Conservation (phyloP, 64 coral and sea anemone genomes). For the Stichodactyla helianthus region DNA sequence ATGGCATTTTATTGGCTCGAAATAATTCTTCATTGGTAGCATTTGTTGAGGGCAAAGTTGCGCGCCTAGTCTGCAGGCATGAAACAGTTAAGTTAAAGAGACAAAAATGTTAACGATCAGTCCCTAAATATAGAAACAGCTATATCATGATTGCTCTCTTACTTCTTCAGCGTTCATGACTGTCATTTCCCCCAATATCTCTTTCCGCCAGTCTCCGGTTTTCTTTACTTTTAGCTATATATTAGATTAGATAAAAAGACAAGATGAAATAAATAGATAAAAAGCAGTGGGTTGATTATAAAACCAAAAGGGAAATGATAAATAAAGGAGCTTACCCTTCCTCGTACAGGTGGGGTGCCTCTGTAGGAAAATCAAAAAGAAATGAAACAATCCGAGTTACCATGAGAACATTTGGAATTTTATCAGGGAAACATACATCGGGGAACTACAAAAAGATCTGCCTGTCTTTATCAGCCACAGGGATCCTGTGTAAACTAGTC, state of each 20-base stretch:
- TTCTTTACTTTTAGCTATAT: conserved; percentile 77
- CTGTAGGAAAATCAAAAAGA: neutral
- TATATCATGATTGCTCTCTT: neutral
- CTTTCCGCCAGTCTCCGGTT: conserved; percentile 78
- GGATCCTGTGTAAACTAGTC: too few relatives aligned
- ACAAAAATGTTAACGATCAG: too few relatives aligned
- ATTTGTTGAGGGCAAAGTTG: neutral
- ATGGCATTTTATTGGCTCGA: neutral
- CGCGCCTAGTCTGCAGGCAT: neutral
- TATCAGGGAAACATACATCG: neutral
- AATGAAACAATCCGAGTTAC: neutral
- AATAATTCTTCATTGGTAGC: neutral
- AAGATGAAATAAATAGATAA: neutral
- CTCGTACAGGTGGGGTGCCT: conserved; percentile 19
- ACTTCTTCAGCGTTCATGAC: conserved; percentile 94
- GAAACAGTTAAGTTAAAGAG: neutral
- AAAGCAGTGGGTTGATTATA: neutral
- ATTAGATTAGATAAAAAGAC: neutral
- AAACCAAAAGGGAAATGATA: neutral
- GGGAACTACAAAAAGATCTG: too few relatives aligned
- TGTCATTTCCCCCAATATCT: conserved; percentile 85
- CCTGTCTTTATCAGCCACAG: too few relatives aligned
- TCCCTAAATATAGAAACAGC: too few relatives aligned
- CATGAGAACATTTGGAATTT: neutral
- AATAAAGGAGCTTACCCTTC: conserved; percentile 31